Percentiles rank a stretch among this genome's conserved stretches.
phyloP scores from a whole-genome alignment of 2,797 vertebrate species.

The Adrianichthys oophorus region DNA sequence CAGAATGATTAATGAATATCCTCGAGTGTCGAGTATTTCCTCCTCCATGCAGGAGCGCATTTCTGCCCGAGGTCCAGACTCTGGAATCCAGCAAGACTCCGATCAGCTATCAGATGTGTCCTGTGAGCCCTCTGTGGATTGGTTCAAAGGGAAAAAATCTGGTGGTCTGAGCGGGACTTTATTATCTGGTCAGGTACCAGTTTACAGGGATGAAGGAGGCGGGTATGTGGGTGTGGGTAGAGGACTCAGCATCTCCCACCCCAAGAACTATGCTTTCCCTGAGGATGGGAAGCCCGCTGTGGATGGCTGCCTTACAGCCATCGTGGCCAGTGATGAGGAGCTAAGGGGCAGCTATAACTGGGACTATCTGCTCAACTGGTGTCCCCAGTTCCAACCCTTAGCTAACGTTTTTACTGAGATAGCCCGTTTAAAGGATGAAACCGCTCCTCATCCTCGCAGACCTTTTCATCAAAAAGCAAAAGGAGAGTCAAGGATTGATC shows the following conservation, averaged over 20 bases:
- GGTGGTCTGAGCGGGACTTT: constrained; percentile 79
- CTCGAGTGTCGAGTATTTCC: constrained; percentile 91
- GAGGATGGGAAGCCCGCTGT: constrained; percentile 93
- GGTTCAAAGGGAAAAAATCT: constrained; percentile 95
- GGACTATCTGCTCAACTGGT: constrained; percentile 99
- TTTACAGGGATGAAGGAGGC: constrained; percentile 87
- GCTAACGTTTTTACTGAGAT: constrained; percentile 98
- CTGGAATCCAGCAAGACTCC: constrained; percentile 96
- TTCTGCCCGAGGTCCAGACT: constrained; percentile 92
- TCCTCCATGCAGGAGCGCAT: constrained; percentile 94
- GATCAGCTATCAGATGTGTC: constrained; percentile 96
- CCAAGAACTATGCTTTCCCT: constrained; percentile 93
- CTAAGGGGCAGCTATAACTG: constrained; percentile 98
- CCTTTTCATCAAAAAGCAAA: constrained; percentile 88
- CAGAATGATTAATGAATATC: constrained; percentile 98
- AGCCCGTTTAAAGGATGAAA: constrained; percentile 95
- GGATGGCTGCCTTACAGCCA: constrained; percentile 92
- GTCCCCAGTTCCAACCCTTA: constrained; percentile 96
- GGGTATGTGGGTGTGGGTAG: constrained; percentile 88
- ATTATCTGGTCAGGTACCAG: constrained; percentile 84
- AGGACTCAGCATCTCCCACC: constrained; percentile 86
- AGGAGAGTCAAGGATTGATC: constrained; percentile 93
- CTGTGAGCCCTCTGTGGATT: constrained; percentile 91
- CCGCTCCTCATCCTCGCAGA: constrained; percentile 84
- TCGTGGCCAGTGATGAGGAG: constrained; percentile 96